Percentiles rank a stretch among this genome's conserved stretches.
Conservation (phyloP, 92 coral and sea anemone genomes). For the Montipora capitata region DNA sequence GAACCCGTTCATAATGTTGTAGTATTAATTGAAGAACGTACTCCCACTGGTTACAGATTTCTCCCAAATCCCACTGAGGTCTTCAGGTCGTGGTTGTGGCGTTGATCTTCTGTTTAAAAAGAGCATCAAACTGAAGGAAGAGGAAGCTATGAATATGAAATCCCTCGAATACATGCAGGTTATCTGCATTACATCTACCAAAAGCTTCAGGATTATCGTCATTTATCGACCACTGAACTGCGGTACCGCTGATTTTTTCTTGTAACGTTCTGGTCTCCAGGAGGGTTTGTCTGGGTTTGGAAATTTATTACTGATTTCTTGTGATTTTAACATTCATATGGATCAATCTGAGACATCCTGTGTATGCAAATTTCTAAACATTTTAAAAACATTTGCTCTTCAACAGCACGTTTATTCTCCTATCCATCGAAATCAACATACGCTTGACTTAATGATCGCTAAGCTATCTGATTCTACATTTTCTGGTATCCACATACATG, state of each 20-base stretch:
- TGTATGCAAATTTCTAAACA: neutral
- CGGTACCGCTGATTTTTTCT: neutral
- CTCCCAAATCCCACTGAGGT: neutral
- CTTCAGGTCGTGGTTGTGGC: neutral
- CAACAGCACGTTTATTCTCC: too few relatives aligned
- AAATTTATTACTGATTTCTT: neutral
- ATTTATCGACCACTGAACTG: neutral
- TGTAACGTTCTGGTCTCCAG: neutral
- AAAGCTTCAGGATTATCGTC: neutral
- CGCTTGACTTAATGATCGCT: neutral
- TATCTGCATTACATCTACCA: neutral
- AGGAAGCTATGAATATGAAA: neutral
- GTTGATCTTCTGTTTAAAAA: neutral
- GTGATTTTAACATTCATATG: neutral
- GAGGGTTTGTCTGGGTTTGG: neutral
- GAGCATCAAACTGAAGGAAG: neutral
- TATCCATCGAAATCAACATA: neutral
- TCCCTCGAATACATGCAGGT: neutral
- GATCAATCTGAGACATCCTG: neutral
- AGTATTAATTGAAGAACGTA: neutral
- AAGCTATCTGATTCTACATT: neutral
- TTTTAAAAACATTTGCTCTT: too few relatives aligned
- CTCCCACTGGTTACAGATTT: neutral
- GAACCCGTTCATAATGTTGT: neutral
- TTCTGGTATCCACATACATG: neutral